Evolutionary conservation across 1,140 invertebrate genomes (phyloP).

Genomic region (Lordiphosa clarofinis): DNA sequence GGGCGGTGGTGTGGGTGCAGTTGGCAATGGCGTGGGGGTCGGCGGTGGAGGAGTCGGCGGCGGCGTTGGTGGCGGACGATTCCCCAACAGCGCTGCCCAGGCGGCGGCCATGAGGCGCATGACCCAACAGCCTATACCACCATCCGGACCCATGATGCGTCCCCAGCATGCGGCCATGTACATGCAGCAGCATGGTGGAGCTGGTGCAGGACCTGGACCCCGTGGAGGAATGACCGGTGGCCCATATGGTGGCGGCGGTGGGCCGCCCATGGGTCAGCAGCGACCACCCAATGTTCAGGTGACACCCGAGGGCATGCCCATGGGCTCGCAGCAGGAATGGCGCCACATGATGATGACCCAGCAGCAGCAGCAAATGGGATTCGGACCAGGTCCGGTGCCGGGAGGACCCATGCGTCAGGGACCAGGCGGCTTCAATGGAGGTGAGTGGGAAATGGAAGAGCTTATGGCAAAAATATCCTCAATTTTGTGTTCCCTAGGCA

Average conservation of each 20-base stretch:
- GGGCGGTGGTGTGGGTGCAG: slow-evolving; percentile 61
- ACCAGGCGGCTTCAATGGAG: slow-evolving; percentile 85
- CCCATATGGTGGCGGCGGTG: slow-evolving; percentile 63
- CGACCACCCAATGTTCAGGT: slow-evolving; percentile 81
- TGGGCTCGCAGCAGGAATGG: slow-evolving; percentile 84
- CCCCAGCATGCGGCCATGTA: slow-evolving; percentile 82
- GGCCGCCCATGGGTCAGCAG: slow-evolving; percentile 69
- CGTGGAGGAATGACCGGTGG: slow-evolving; percentile 79
- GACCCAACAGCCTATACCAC: slow-evolving; percentile 85
- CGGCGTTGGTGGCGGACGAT: slow-evolving; percentile 76
- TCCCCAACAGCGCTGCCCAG: slow-evolving; percentile 79
- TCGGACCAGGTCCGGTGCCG: slow-evolving; percentile 79
- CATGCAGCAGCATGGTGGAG: slow-evolving; percentile 80
- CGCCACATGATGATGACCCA: slow-evolving; percentile 86
- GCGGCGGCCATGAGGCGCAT: slow-evolving; percentile 83
- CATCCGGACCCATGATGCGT: slow-evolving; percentile 86
- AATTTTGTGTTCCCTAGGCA: slow-evolving; percentile 30
- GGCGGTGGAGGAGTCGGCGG: slow-evolving; percentile 70
- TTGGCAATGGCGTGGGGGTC: slow-evolving; percentile 80
- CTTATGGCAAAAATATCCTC: not conserved
- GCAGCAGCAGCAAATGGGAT: slow-evolving; percentile 83
- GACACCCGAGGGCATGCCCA: slow-evolving; percentile 81
- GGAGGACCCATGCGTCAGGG: slow-evolving; percentile 81
- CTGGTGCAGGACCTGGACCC: slow-evolving; percentile 58
- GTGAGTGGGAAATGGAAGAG: slow-evolving; percentile 66